Percentiles rank a stretch among this genome's conserved stretches.
Evolutionary conservation across 2,113 vertebrate genomes (phyloP).

Genomic region (Tetraodon nigroviridis): DNA sequence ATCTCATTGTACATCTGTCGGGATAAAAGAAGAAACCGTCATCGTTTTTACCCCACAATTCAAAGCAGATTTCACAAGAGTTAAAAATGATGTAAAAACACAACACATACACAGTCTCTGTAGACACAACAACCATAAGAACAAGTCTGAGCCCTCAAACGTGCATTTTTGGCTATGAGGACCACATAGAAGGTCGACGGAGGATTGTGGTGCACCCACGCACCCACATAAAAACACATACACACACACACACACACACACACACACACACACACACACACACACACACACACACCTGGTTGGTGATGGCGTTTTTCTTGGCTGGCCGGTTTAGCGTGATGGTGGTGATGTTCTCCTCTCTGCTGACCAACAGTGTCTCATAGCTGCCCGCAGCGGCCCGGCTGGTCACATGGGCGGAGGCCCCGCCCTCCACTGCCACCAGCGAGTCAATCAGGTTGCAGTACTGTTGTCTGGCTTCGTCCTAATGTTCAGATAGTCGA

Average conservation of each 20-base stretch:
- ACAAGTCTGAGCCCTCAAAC: no score
- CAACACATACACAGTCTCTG: not conserved
- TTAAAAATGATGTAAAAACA: conserved; percentile 51
- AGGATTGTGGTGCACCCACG: not conserved
- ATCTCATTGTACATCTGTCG: conserved; percentile 91
- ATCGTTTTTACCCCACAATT: not conserved
- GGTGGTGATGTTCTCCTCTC: conserved; percentile 82
- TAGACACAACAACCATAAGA: no score
- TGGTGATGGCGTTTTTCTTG: conserved; percentile 87
- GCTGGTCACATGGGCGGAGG: conserved; percentile 41
- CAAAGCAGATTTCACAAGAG: not conserved
- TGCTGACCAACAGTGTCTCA: conserved; percentile 77
- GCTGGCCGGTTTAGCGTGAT: conserved; percentile 86
- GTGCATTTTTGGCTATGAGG: no score
- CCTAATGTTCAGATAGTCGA: conserved; percentile 61
- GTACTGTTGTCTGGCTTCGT: conserved; percentile 82
- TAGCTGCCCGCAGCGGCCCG: conserved; percentile 54
- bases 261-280: not conserved
- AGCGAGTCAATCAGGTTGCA: conserved; percentile 79
- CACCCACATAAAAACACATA: no score
- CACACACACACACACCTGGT: conserved; percentile 64
- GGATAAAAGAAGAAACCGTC: no score
- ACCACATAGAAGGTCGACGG: no score
- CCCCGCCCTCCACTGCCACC: conserved; percentile 60
- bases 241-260: no score